Percentiles rank a stretch among this genome's conserved stretches.
phyloP scores from a whole-genome alignment of 2,888 invertebrate species.

The Arrhopalites spinosus region DNA sequence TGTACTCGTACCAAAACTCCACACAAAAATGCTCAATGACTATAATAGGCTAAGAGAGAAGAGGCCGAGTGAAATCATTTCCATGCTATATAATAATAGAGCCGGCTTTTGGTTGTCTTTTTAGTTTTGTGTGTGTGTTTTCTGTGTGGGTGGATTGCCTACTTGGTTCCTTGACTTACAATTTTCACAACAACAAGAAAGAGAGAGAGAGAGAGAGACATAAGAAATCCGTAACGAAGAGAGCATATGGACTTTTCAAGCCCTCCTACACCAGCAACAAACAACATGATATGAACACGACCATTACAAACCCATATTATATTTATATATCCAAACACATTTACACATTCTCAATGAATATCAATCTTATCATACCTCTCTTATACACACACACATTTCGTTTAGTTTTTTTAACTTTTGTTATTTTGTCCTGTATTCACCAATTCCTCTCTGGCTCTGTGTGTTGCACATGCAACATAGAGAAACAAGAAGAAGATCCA shows the following conservation, averaged over 20 bases:
- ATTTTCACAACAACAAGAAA: constrained; percentile 12
- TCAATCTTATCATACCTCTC: constrained; percentile 7
- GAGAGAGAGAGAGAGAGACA: not conserved
- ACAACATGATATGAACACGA: not conserved
- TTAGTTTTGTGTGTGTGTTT: not conserved
- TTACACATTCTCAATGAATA: constrained; percentile 30
- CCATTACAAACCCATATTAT: not conserved
- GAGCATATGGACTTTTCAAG: constrained; percentile 28
- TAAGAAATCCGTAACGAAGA: constrained; percentile 19
- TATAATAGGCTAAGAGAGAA: constrained; percentile 33
- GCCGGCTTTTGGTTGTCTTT: not conserved
- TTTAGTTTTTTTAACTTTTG: no score
- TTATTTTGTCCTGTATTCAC: no score
- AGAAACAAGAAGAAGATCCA: no score
- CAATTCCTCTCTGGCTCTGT: no score
- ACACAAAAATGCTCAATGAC: constrained; percentile 26
- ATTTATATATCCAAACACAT: not conserved
- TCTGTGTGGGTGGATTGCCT: constrained; percentile 28
- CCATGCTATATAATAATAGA: not conserved
- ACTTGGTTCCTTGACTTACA: constrained; percentile 32
- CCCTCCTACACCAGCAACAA: constrained; percentile 29
- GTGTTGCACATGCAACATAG: no score
- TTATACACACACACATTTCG: not conserved
- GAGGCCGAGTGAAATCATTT: constrained; percentile 16
- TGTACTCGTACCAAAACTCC: not conserved